Base-by-base conservation (phyloP, 2,888 invertebrate species). In the Drosophila multiciliata region DNA sequence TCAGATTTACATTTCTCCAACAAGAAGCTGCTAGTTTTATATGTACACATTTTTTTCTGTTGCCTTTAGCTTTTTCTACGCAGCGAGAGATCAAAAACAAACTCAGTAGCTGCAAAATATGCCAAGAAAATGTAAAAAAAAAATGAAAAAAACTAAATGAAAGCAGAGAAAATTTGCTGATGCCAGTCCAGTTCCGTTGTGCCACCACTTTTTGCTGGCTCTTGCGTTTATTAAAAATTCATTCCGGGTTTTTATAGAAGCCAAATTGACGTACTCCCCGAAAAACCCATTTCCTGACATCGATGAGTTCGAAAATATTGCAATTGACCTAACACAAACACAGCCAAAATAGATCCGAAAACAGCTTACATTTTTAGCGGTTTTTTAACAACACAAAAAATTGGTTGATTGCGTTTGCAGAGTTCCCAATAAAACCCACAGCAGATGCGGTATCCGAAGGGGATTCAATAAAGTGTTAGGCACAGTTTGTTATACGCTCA, bases 241-340 rank as follows among this genome's bases (percentile, higher is more conserved):
- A 85, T 81, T 87, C 69, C 55, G 57, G 67, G 67, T 73, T 89
- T 84, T 89, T 83, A 72, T 83, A 66, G 81, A 61, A 59, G 38
- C 52, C 67, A 80, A 80, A 83, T 75, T 70, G 74, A 72, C 66
- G 67, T 60, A 60, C 74, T 68, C 58, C 38, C 55, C 40, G 17
- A 48, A 62, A 49, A 76, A 55, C 57, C 75, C 87, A 75, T 80
- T 78, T 81, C 63, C 87, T 60, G 83, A 73, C 80, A 70, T 64
- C 83, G 75, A 73, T 74, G 83, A 75, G 75, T 87, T 83, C 87
- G 78, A 89, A 84, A 89, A 89, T 89, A 86, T 89, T 83, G 87
- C 80, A 72, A 77, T 83, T 65, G 65, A 35, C 17, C 52, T n/a
- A 66, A 50, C 48, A 17, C 64, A 65, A 62, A 42, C 45, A 38